Evolutionary conservation across 2,797 vertebrate species (phyloP).

Genomic region (Esox lucius): DNA sequence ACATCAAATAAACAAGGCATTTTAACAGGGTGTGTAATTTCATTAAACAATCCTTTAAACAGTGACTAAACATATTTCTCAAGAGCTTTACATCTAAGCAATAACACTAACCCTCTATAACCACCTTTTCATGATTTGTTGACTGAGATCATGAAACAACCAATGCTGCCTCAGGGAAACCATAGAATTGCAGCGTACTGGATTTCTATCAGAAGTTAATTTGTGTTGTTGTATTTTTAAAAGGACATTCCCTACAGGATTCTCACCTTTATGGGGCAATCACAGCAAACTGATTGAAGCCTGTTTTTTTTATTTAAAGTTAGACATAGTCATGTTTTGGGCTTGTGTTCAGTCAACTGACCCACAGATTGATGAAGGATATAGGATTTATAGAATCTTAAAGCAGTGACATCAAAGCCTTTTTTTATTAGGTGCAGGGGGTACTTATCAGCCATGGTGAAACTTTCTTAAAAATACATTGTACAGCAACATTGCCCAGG

Average conservation of each 20-base stretch:
- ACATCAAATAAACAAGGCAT: too few relatives aligned
- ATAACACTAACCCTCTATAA: not conserved
- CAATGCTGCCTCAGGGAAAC: constrained; percentile 22
- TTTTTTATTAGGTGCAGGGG: constrained; percentile 17
- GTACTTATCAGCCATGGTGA: constrained; percentile 32
- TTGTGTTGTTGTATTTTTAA: constrained; percentile 55
- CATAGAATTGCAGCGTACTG: not conserved
- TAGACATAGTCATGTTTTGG: not conserved
- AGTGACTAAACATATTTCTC: not conserved
- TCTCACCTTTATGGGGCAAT: not conserved
- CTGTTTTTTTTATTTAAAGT: not conserved
- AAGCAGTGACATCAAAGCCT: constrained; percentile 48
- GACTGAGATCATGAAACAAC: constrained; percentile 23
- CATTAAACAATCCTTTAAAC: not conserved
- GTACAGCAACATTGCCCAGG: not conserved
- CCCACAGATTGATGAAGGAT: constrained; percentile 30
- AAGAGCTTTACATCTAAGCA: not conserved
- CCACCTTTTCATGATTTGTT: not conserved
- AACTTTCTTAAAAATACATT: constrained; percentile 22
- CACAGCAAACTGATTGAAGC: constrained; percentile 22
- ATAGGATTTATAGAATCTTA: constrained; percentile 54
- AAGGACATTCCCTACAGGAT: constrained; percentile 22
- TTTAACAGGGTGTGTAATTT: too few relatives aligned
- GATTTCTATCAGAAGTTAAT: not conserved
- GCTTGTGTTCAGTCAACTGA: constrained; percentile 35